Evolutionary conservation across 2,888 invertebrate genomes (phyloP), one percentile per base, ranked within the genome.

Genomic region (Idaea biselata): DNA sequence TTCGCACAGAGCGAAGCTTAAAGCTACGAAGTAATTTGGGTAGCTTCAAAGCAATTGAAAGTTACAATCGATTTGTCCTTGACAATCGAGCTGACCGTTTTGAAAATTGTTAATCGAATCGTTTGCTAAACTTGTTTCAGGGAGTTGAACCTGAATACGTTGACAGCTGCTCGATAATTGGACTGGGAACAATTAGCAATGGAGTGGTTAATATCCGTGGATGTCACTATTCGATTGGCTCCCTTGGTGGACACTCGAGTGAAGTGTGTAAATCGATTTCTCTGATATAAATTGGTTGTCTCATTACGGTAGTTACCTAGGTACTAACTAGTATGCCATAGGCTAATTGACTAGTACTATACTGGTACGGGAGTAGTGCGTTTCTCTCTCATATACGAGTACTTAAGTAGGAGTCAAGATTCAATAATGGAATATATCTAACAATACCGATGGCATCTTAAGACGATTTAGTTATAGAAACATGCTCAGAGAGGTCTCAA

Each of bases 81-180:
- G 44, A 44, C 14, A 44, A 44, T 44, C 44, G 44, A 8, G 8
- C 11, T 2, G 44, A 44, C 44, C 73, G 66, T 71, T 64, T 74
- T 70, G 75, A 70, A 71, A 74, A 75, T 74, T 71, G 73, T 79
- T 75, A 77, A 80, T 80, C 73, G 74, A 76, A 78, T 76, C 71
- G 72, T 71, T 72, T 63, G 72, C 72, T 74, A 80, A 81, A 82
- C 80, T 84, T 81, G 83, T 85, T 84, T 81, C 81, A 77, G 77
- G 69, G 69, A 61, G 76, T 73, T 73, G 72, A 70, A 69, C 75
- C 73, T 76, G 79, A 81, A 80, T 80, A 80, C 77, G 83, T 78
- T 89, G 90, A 89, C 89, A 88, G 87, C 85, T 88, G 89, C 84
- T 84, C 86, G 87, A 88, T 91, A 91, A 90, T 90, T 88, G 91